A percentile compares a stretch with the other conserved stretches of the same genome.
phyloP scores from a whole-genome alignment of 1,140 invertebrate species.

The Galendromus occidentalis region DNA sequence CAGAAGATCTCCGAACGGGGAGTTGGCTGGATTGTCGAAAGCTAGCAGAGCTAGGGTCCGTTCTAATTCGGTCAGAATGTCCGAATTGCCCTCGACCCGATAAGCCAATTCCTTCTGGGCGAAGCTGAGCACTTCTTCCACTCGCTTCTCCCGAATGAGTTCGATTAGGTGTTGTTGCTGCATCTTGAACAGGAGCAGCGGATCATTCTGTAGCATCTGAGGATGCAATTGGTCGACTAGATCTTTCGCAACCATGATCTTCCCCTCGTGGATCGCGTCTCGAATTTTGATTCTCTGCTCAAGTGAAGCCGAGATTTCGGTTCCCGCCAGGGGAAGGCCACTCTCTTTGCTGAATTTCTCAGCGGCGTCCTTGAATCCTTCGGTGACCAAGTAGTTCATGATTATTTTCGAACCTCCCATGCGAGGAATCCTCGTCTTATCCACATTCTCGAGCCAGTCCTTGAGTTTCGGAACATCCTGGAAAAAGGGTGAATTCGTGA shows the following conservation, averaged over 20 bases:
- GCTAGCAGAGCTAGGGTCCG: conserved; percentile 78
- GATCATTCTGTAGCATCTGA: conserved; percentile 78
- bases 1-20: conserved; percentile 86
- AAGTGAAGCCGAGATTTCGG: conserved; percentile 30
- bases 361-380: conserved; percentile 92
- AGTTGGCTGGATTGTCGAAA: conserved; percentile 83
- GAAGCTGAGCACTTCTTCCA: conserved; percentile 88
- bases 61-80: conserved; percentile 36
- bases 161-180: conserved; percentile 88
- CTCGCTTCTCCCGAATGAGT: conserved; percentile 62
- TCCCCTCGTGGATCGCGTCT: conserved; percentile 77
- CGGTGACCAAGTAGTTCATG: conserved; percentile 91
- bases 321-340: conserved; percentile 37
- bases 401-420: conserved; percentile 88
- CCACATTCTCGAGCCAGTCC: conserved; percentile 47
- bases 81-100: conserved; percentile 65
- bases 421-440: conserved; percentile 60
- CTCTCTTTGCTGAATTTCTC: conserved; percentile 90
- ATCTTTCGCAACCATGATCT: conserved; percentile 75
- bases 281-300: conserved; percentile 84
- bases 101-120: conserved; percentile 78
- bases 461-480: conserved; percentile 18
- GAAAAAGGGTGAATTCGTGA: too few species aligned
- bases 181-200: conserved; percentile 69
- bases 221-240: conserved; percentile 86